Conservation (phyloP, 2,113 vertebrate genomes). For the Thymallus thymallus region DNA sequence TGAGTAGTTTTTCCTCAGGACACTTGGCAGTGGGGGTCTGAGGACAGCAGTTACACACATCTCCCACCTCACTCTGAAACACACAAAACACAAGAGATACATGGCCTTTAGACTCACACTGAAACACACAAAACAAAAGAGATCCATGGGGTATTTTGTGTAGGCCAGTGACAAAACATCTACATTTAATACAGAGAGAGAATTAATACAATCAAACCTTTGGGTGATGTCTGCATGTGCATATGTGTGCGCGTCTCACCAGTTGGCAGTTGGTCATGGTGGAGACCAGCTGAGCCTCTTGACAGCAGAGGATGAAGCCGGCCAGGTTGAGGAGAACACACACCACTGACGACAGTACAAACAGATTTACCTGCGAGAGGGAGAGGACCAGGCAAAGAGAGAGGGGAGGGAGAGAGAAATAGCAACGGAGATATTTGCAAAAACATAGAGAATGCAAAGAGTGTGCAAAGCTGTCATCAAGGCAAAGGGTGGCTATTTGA, state of each 20-base stretch:
- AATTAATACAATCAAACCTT: too few species aligned
- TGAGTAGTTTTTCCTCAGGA: conserved; percentile 75
- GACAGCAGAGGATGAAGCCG: conserved; percentile 82
- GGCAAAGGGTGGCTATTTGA: too few species aligned
- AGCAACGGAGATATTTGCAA: not conserved
- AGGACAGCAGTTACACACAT: conserved; percentile 84
- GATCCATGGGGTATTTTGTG: not conserved
- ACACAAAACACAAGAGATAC: conserved; percentile 19
- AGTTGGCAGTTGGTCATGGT: conserved; percentile 77
- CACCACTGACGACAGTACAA: conserved; percentile 80
- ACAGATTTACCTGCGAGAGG: conserved; percentile 81
- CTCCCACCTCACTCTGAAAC: conserved; percentile 71
- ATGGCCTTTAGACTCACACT: not conserved
- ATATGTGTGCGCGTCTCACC: conserved; percentile 62
- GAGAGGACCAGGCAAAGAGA: not conserved
- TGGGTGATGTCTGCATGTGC: not conserved
- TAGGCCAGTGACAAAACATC: too few species aligned
- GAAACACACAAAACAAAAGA: conserved; percentile 12
- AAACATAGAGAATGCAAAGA: too few species aligned
- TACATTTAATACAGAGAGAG: too few species aligned
- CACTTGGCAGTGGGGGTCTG: conserved; percentile 70
- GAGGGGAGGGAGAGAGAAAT: not conserved
- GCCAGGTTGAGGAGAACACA: conserved; percentile 83
- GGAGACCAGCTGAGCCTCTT: conserved; percentile 83
- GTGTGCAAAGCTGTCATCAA: too few species aligned